A percentile compares a stretch with the other conserved stretches of the same genome.
Evolutionary conservation across 1,140 invertebrate genomes (phyloP).

Genomic region (Diachasmimorpha longicaudata): DNA sequence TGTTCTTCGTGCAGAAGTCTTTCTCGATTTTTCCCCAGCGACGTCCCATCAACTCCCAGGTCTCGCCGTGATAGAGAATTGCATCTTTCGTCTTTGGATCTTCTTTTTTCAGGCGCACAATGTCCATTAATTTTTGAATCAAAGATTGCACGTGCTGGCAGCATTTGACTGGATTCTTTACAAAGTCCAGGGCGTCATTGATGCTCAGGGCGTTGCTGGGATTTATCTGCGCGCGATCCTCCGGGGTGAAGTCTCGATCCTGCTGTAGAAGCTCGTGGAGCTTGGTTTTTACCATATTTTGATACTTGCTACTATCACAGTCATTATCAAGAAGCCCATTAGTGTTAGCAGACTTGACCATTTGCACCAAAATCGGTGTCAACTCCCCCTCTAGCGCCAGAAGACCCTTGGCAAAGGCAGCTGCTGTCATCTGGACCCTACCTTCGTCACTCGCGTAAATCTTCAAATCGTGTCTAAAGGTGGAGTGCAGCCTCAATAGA

Average conservation of each 20-base stretch:
- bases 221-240: slow-evolving; percentile 88
- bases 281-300: slow-evolving; percentile 93
- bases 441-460: slow-evolving; percentile 99
- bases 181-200: slow-evolving; percentile 88
- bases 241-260: slow-evolving; percentile 85
- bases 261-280: slow-evolving; percentile 93
- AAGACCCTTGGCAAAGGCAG: slow-evolving; percentile 98
- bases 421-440: slow-evolving; percentile 98
- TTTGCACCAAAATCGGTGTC: slow-evolving; percentile 98
- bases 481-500: slow-evolving; percentile 92
- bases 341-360: slow-evolving; percentile 99
- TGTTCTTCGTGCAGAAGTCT: slow-evolving; percentile 94
- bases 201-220: slow-evolving; percentile 88
- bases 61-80: slow-evolving; percentile 96
- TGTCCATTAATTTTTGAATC: slow-evolving; percentile 84
- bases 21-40: slow-evolving; percentile 99
- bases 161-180: slow-evolving; percentile 94
- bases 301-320: slow-evolving; percentile 94
- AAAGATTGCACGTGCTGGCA: slow-evolving; percentile 88
- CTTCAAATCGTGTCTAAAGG: slow-evolving; percentile 98
- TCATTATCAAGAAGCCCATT: slow-evolving; percentile 98
- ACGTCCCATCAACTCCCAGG: slow-evolving; percentile 97
- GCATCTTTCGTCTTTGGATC: slow-evolving; percentile 89
- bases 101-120: slow-evolving; percentile 85
- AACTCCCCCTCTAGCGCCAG: slow-evolving; percentile 97